Conservation (phyloP, 2,113 vertebrate genomes). For the Atractosteus spatula region DNA sequence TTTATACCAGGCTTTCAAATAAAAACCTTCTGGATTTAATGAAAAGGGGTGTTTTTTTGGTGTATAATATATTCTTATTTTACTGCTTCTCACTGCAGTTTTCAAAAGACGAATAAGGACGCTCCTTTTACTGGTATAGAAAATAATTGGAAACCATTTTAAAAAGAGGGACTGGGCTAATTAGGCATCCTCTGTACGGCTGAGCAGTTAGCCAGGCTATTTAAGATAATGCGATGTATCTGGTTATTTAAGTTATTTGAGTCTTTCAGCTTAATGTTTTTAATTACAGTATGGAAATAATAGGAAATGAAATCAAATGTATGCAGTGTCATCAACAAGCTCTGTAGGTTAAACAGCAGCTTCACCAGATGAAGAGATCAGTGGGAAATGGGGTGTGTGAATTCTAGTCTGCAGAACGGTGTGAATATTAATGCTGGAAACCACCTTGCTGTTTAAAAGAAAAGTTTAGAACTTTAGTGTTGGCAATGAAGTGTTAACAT, state of each 20-base stretch:
- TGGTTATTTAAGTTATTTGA: conserved; percentile 47
- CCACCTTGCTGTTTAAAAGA: no score
- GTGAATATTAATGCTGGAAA: neutral
- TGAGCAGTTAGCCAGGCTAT: conserved; percentile 14
- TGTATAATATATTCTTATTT: conserved; percentile 54
- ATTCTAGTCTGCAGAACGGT: neutral
- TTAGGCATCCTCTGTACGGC: conserved; percentile 13
- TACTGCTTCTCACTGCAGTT: conserved; percentile 25
- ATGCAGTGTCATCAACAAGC: neutral
- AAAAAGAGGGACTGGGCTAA: conserved; percentile 9
- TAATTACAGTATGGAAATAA: conserved; percentile 67
- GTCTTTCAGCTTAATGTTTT: conserved; percentile 61
- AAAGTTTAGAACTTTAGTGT: no score
- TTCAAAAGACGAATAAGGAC: conserved; percentile 13
- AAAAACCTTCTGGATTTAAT: conserved; percentile 67
- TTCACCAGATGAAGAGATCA: neutral
- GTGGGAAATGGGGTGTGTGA: neutral
- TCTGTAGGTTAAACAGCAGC: neutral
- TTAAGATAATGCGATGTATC: conserved; percentile 43
- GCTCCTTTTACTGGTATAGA: conserved; percentile 8
- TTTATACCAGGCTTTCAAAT: conserved; percentile 66
- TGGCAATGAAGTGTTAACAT: no score
- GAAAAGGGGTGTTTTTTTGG: conserved; percentile 34
- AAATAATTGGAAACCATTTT: conserved; percentile 10
- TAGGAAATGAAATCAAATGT: conserved; percentile 52